These are phyloP conservation scores for Tyrophagus putrescentiae DNA, from an alignment of 1,140 invertebrate species.

Conservation along the genomic window DNA sequence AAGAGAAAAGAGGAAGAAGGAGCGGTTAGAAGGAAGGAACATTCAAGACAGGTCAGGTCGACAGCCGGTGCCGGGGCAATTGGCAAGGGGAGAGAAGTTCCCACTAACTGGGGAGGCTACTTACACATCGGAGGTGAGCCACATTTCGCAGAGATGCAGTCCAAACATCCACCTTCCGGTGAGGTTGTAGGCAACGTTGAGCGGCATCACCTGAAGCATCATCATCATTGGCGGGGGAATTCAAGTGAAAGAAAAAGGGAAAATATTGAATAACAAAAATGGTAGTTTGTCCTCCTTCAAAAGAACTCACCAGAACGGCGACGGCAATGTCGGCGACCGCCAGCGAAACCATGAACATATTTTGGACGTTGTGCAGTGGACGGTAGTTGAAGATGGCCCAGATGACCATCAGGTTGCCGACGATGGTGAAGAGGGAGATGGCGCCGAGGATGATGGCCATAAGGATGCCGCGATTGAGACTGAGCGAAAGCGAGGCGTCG, in stretches of 20 bases:
- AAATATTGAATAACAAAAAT: too few relatives aligned
- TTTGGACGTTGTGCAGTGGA: constrained; percentile 89
- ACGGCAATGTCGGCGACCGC: constrained; percentile 96
- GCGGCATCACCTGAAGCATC: too few relatives aligned
- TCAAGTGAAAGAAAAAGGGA: too few relatives aligned
- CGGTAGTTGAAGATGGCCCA: constrained; percentile 88
- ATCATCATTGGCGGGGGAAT: too few relatives aligned
- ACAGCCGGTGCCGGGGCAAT: not conserved
- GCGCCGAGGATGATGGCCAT: constrained; percentile 35
- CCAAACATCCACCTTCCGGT: constrained; percentile 77
- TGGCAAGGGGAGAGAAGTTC: not conserved
- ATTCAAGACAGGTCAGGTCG: too few relatives aligned
- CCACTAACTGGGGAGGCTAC: not conserved
- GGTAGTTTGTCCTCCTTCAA: too few relatives aligned
- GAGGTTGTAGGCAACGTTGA: constrained; percentile 83
- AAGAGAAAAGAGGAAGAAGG: too few relatives aligned
- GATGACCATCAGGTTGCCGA: constrained; percentile 88
- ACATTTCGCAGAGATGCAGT: constrained; percentile 80
- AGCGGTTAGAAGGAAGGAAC: too few relatives aligned
- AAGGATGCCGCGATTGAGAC: constrained; percentile 20
- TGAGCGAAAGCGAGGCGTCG: not conserved
- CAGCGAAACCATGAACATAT: constrained; percentile 92
- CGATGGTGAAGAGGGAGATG: constrained; percentile 66
- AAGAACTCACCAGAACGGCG: constrained; percentile 76
- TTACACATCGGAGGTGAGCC: constrained; percentile 82